A percentile compares a stretch with the other conserved stretches of the same genome.
These are phyloP conservation scores for Sarcophaga bullata DNA, from an alignment of 1,140 invertebrate genomes.

Conservation along the genomic window DNA sequence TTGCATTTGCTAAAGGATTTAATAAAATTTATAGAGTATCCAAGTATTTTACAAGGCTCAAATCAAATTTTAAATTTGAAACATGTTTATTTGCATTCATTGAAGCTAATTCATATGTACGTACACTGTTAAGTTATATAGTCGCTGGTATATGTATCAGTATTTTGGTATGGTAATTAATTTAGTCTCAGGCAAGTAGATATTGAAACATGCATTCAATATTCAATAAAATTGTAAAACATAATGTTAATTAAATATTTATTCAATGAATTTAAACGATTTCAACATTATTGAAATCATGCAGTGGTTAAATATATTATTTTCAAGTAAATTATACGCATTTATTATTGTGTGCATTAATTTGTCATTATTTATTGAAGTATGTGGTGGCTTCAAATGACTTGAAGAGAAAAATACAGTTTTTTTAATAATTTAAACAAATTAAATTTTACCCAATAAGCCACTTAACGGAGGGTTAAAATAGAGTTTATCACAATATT, in stretches of 20 bases:
- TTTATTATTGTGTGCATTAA: too few species aligned
- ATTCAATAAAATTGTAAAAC: not conserved
- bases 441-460: too few species aligned
- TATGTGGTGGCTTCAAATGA: too few species aligned
- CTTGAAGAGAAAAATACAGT: too few species aligned
- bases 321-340: too few species aligned
- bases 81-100: not conserved
- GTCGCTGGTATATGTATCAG: not conserved
- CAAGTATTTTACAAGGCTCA: too few species aligned
- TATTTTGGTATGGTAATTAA: not conserved
- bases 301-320: not conserved
- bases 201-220: too few species aligned
- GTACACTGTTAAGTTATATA: not conserved
- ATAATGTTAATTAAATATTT: not conserved
- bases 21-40: not conserved
- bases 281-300: constrained; percentile 5
- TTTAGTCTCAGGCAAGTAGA: not conserved
- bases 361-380: too few species aligned
- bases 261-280: not conserved
- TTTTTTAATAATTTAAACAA: too few species aligned
- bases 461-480: too few species aligned
- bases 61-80: not conserved
- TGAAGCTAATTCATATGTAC: not conserved
- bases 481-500: too few species aligned
- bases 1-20: not conserved